Evolutionary conservation across 2,113 vertebrate genomes (phyloP), one percentile per base, ranked within the genome.

Genomic region (Ameiurus melas): DNA sequence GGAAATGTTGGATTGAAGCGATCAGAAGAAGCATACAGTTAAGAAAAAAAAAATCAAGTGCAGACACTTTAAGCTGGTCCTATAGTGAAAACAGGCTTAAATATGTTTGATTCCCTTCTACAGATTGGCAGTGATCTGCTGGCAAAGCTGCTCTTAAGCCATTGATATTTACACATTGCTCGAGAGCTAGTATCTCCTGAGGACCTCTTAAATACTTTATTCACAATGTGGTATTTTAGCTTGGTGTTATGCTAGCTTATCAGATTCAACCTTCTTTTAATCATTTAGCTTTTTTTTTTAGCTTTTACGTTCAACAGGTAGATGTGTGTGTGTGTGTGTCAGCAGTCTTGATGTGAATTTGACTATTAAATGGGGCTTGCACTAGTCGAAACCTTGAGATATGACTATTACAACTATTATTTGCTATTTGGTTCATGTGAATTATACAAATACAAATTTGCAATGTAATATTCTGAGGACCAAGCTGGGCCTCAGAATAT

Each of bases 121-220:
- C 58, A 83, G 57, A 70, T 20, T 82, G 89, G 86, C 86, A 87
- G 89, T 87, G 73, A 53, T 70, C 14, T 51, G 82, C 82, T 87
- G 83, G 89, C 36, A n/a, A 9, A 14, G 17, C 19, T 17, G 64
- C 73, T 84, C 85, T 75, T 36, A 57, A 70, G 78, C 39, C 39
- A 77, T 22, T 39, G 73, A 16, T 25, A 78, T 78, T 53, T n/a
- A 13, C 5, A 17, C 53, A 33, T 89, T 30, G 27, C 27, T 58
- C 20, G 27, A 36, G 82, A 80, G 39, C 66, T 47, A 75, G 47
- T 43, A 87, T 62, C 85, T 87, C 88, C 85, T 89, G 85, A 89
- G 85, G 57, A 73, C 53, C 39, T 53, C 16, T 20, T 51, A 53
- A 87, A 87, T 36, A n/a, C 30, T 53, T n/a, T 43, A 57, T 80